These are phyloP conservation scores for Labia minor DNA, from an alignment of 2,888 invertebrate species.

Conservation along the genomic window DNA sequence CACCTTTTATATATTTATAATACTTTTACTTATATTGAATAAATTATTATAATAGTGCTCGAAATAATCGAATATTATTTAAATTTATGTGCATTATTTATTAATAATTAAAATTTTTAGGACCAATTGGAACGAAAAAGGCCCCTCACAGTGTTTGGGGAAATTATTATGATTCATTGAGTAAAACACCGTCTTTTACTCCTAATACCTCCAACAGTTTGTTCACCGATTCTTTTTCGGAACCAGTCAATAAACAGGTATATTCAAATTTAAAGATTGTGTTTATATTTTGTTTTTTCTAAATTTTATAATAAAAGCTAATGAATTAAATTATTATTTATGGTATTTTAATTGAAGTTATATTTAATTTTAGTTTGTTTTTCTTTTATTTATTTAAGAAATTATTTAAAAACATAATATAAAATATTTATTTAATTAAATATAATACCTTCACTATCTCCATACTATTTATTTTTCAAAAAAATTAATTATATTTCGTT, in stretches of 20 bases:
- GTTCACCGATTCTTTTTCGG: conserved; percentile 21
- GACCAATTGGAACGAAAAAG: conserved; percentile 39
- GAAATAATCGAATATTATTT: too few relatives aligned
- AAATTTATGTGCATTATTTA: background rate
- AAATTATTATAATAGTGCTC: too few relatives aligned
- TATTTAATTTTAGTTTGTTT: too few relatives aligned
- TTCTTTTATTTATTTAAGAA: too few relatives aligned
- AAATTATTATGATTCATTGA: background rate
- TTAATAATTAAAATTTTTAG: conserved; percentile 20
- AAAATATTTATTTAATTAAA: background rate
- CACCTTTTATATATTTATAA: too few relatives aligned
- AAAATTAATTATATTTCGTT: background rate
- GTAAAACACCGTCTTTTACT: background rate
- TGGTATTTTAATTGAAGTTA: too few relatives aligned
- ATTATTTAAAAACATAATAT: too few relatives aligned
- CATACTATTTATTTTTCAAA: background rate
- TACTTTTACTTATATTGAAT: too few relatives aligned
- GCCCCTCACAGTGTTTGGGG: conserved; percentile 21
- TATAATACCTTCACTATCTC: too few relatives aligned
- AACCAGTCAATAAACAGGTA: conserved; percentile 3
- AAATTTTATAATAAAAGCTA: too few relatives aligned
- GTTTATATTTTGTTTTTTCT: too few relatives aligned
- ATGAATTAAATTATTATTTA: too few relatives aligned
- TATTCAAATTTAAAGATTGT: background rate
- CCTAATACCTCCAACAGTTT: conserved; percentile 16